Evolutionary conservation across 2,888 invertebrate genomes (phyloP).

Genomic region (Diploptera punctata): DNA sequence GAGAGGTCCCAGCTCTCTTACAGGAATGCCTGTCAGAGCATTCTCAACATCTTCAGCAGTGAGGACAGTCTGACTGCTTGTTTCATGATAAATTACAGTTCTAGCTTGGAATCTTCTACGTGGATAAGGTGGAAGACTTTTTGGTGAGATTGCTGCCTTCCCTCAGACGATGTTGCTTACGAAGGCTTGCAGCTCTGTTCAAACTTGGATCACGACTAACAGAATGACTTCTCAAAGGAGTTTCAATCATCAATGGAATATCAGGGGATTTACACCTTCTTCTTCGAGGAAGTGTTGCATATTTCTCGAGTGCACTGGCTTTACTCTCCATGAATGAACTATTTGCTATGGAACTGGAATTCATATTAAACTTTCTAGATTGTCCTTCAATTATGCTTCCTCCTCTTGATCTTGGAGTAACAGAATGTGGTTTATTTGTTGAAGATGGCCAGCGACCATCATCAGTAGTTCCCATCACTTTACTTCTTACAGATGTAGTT

Average conservation of each 20-base stretch:
- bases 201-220: slow-evolving; percentile 49
- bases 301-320: slow-evolving; percentile 69
- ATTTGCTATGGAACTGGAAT: slow-evolving; percentile 36
- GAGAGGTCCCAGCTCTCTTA: slow-evolving; percentile 48
- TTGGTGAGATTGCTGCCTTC: slow-evolving; percentile 48
- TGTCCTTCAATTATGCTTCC: slow-evolving; percentile 28
- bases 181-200: slow-evolving; percentile 48
- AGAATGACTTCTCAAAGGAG: slow-evolving; percentile 34
- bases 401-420: slow-evolving; percentile 50
- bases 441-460: slow-evolving; percentile 74
- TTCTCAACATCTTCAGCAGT: slow-evolving; percentile 75
- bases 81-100: slow-evolving; percentile 83
- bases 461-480: slow-evolving; percentile 52
- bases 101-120: slow-evolving; percentile 54
- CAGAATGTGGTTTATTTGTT: slow-evolving; percentile 51
- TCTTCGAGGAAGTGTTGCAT: slow-evolving; percentile 79
- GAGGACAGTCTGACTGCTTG: slow-evolving; percentile 76
- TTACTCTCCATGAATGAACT: slow-evolving; percentile 52
- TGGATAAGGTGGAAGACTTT: slow-evolving; percentile 58
- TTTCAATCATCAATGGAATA: slow-evolving; percentile 44
- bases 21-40: slow-evolving; percentile 67
- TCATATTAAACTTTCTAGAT: slow-evolving; percentile 21
- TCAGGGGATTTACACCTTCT: slow-evolving; percentile 70
- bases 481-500: not conserved
- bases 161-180: slow-evolving; percentile 42